Percentiles rank a stretch among this genome's conserved stretches.
Conservation (phyloP, 2,888 invertebrate species). For the Drosophila anceps region DNA sequence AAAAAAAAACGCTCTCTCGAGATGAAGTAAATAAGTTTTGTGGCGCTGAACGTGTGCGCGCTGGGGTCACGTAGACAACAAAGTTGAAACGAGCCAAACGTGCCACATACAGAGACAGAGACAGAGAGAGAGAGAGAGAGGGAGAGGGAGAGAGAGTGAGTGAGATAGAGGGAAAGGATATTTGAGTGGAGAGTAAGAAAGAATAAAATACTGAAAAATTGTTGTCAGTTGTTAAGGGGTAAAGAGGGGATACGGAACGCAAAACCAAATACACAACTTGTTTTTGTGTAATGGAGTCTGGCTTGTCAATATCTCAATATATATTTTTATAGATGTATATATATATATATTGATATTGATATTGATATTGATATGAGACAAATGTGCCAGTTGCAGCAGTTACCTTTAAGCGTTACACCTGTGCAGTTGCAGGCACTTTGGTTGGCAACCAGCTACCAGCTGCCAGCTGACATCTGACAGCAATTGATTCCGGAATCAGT, state of each 20-base stretch:
- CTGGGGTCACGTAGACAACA: conserved; percentile 27
- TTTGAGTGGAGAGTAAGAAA: not conserved
- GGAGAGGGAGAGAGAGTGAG: not conserved
- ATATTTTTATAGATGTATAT: not conserved
- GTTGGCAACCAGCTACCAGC: conserved; percentile 1
- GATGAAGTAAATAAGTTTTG: conserved; percentile 15
- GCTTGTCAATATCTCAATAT: conserved; percentile 28
- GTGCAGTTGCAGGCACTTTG: conserved; percentile 29
- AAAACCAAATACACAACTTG: conserved; percentile 13
- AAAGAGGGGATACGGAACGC: not conserved
- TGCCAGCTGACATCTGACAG: conserved; percentile 45
- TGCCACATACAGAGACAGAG: not conserved
- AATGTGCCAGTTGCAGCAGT: conserved; percentile 33
- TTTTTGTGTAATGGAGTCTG: conserved; percentile 34
- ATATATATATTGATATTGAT: not conserved
- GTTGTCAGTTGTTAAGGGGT: conserved; percentile 9
- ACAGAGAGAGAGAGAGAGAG: too few species aligned
- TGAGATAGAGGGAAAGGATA: not conserved
- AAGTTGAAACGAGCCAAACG: conserved; percentile 32
- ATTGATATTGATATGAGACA: not conserved
- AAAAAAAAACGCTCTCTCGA: conserved; percentile 5
- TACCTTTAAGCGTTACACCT: conserved; percentile 18
- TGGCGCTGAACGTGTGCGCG: conserved; percentile 17
- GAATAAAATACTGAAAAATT: conserved; percentile 19
- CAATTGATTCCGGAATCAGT: conserved; percentile 22